Evolutionary conservation across 1,140 invertebrate genomes (phyloP).

Genomic region (Scaptomyza graminum): DNA sequence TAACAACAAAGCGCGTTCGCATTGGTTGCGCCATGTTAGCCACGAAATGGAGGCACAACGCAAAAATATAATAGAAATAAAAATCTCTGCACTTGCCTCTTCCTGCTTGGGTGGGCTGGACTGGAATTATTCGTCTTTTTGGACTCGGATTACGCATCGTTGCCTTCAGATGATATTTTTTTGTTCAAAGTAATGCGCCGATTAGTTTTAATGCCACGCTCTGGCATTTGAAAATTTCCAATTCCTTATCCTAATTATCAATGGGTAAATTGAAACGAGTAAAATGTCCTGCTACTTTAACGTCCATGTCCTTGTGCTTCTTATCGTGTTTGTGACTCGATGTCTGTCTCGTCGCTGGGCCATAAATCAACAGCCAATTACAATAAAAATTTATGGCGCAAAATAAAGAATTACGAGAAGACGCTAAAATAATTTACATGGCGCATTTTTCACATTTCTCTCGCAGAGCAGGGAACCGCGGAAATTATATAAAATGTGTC

Average conservation of each 20-base stretch:
- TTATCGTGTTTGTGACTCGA: conserved; percentile 48
- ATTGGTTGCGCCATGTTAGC: conserved; percentile 52
- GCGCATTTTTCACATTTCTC: conserved; percentile 75
- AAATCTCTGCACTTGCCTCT: conserved; percentile 52
- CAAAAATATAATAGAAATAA: too few species aligned
- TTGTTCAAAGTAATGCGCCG: conserved; percentile 40
- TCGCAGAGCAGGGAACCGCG: conserved; percentile 51
- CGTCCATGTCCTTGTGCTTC: not conserved
- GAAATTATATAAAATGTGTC: conserved; percentile 79
- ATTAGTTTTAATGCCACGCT: conserved; percentile 67
- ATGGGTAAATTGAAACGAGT: conserved; percentile 55
- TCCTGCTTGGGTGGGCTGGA: conserved; percentile 61
- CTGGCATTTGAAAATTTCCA: conserved; percentile 33
- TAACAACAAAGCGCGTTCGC: not conserved
- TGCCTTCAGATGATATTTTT: conserved; percentile 64
- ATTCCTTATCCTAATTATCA: conserved; percentile 41
- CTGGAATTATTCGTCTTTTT: not conserved
- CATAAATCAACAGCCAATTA: conserved; percentile 81
- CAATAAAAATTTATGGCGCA: conserved; percentile 81
- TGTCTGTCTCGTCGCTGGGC: conserved; percentile 24
- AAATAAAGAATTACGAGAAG: conserved; percentile 64
- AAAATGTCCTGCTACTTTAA: conserved; percentile 12
- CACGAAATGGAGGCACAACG: conserved; percentile 39
- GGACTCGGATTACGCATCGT: conserved; percentile 60
- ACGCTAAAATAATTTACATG: conserved; percentile 78